Evolutionary conservation across 2,113 vertebrate genomes (phyloP).

Genomic region (Piliocolobus tephrosceles): DNA sequence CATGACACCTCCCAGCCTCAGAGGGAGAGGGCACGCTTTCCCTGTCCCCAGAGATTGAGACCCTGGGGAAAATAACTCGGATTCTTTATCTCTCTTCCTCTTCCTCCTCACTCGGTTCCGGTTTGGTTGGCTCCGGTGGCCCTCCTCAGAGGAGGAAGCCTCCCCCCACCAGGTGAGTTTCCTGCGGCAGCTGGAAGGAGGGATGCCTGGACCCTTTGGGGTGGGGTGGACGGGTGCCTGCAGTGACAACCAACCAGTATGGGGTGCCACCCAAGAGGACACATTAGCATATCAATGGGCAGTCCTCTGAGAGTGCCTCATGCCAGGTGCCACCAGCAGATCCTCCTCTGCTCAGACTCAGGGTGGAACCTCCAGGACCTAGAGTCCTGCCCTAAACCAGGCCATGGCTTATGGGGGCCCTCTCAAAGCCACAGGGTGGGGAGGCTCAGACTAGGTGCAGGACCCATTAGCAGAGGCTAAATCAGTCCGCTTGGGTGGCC

Average conservation of each 20-base stretch:
- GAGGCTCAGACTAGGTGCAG: background rate
- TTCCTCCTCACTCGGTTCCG: background rate
- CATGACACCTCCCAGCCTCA: background rate
- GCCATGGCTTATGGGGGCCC: background rate
- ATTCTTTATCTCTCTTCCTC: constrained; percentile 8
- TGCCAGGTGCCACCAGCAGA: background rate
- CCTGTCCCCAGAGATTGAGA: background rate
- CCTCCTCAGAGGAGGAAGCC: constrained; percentile 84
- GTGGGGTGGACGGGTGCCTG: background rate
- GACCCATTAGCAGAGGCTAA: background rate
- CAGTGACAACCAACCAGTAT: background rate
- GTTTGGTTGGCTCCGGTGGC: background rate
- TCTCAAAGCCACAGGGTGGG: background rate
- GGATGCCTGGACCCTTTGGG: background rate
- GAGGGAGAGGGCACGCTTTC: background rate
- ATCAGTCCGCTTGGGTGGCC: background rate
- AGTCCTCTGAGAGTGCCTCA: background rate
- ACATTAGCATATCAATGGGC: constrained; percentile 33
- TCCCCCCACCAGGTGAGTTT: constrained; percentile 85
- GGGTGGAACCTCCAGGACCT: background rate
- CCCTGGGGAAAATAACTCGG: background rate
- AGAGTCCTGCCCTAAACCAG: background rate
- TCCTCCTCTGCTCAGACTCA: constrained; percentile 12
- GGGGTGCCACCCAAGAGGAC: constrained; percentile 1
- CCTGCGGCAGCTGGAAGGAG: background rate